Base-by-base conservation (phyloP, 2,113 vertebrate genomes). In the Odontesthes bonariensis region DNA sequence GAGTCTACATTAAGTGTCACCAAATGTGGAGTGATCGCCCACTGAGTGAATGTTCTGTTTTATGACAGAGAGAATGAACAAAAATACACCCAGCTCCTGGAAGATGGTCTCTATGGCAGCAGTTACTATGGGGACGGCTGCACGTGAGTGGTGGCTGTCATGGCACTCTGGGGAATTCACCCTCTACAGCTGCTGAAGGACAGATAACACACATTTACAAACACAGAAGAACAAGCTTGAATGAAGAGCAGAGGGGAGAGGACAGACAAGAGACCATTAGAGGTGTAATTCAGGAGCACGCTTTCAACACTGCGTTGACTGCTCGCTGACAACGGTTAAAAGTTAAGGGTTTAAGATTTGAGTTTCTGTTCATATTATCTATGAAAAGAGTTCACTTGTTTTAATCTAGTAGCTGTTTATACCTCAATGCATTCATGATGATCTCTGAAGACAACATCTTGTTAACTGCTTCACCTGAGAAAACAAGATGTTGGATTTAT, bases 51-150 rank as follows among this genome's bases (percentile, higher is more conserved):
- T 86, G 88, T 87, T 90, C 90, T 84, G 81, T 86, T 89, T 91
- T 81, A 91, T 91, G 87, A 79, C 75, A 71, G 60, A 55, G 72
- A 62, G 81, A 73, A 55, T 27, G 74, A 86, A 82, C 79, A 90
- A 89, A 92, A 91, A 91, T 91, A 92, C 91, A 91, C 86, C 82
- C 69, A 11, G 86, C 80, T 91, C 88, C 79, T 81, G 79, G 88
- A 89, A 92, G 88, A 89, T 79, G 5, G 90, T 92, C 84, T 83
- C 90, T 84, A 91, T 92, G 88, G 88, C 88, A 91, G 88, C 82
- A 3, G 90, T 91, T 91, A 79, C 91, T 81, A 82, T 89, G 88
- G 84, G 33, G 89, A 92, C 31, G 32, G 77, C 83, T 79, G 86
- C 85, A 90, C 83, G 75, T 90, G 89, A 88, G 83, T 55, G 79